Conservation (phyloP, 2,113 vertebrate species). For the Pituophis catenifer region DNA sequence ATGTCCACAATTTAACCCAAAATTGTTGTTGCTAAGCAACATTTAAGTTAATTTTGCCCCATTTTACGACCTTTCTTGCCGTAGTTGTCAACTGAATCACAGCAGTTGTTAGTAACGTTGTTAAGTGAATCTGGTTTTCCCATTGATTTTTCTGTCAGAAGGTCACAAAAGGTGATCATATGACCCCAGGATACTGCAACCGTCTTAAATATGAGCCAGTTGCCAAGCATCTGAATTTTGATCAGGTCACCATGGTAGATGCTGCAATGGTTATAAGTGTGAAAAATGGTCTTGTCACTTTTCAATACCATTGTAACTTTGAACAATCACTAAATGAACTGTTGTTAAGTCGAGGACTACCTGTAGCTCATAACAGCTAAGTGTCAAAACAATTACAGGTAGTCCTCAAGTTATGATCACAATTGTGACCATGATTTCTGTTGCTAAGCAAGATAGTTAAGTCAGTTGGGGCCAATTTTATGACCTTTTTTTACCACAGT, state of each 20-base stretch:
- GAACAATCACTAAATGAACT: neutral
- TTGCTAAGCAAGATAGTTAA: neutral
- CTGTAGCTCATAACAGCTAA: neutral
- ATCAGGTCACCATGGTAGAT: neutral
- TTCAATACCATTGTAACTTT: neutral
- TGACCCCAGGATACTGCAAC: neutral
- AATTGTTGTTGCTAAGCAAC: neutral
- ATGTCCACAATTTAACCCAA: neutral
- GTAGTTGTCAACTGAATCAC: neutral
- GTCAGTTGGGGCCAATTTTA: neutral
- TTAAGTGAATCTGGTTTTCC: neutral
- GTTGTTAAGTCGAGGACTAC: neutral
- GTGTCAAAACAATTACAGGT: neutral
- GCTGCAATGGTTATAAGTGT: neutral
- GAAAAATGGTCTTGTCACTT: neutral
- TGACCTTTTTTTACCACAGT: neutral
- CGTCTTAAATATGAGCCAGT: neutral
- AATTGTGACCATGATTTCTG: neutral
- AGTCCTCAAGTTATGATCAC: neutral
- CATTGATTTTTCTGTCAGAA: neutral
- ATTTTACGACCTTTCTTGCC: neutral
- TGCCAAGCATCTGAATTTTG: neutral
- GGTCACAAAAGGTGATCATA: neutral
- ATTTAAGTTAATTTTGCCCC: neutral
- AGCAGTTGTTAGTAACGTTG: neutral